Evolutionary conservation across 2,888 invertebrate species (phyloP), one percentile per base, ranked within the genome.

Genomic region (Merodon equestris): DNA sequence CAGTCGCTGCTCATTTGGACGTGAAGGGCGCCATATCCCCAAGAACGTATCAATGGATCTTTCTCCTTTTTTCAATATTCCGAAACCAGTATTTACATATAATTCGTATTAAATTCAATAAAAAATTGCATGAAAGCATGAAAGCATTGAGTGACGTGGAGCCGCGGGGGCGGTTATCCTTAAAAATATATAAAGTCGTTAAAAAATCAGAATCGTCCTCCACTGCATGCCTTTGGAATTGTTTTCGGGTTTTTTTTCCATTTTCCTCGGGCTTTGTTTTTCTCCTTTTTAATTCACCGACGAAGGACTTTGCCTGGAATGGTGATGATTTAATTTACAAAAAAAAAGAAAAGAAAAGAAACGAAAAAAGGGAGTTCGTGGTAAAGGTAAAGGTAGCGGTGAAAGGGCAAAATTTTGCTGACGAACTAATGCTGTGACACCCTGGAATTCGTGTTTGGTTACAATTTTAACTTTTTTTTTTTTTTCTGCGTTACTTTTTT

Each of bases 31-130:
- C 36, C 51, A 34, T 60, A 50, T 27, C 27, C 7, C 19, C 51
- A 17, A 42, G 9, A 19, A 9, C 17, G 47, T 63, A 57, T 58
- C 50, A 68, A 79, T 74, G 47, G 48, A 44, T 38, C 57, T 57
- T 64, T 27, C 2, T 27, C 27, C 57, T 57, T 64, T 27, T 4
- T 27, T 27, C 27, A 27, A 27, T 27, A 27, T 27, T 27, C 54
- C 48, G 53, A 71, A 64, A 45, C 50, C 42, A 74, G 64, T 58
- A 79, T 79, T 79, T 70, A 54, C 79, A 79, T 79, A 64, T 61
- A n/a, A n/a, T n/a, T n/a, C n/a, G n/a, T 74, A 79, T 79, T 79
- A 74, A 79, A 79, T 73, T 74, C 60, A 74, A 74, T 74, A 74
- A 77, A 77, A 72, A 40, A 40, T n/a, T n/a, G n/a, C n/a, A n/a